Base-by-base conservation (phyloP, 2,113 vertebrate genomes). In the Calyptomena viridis region DNA sequence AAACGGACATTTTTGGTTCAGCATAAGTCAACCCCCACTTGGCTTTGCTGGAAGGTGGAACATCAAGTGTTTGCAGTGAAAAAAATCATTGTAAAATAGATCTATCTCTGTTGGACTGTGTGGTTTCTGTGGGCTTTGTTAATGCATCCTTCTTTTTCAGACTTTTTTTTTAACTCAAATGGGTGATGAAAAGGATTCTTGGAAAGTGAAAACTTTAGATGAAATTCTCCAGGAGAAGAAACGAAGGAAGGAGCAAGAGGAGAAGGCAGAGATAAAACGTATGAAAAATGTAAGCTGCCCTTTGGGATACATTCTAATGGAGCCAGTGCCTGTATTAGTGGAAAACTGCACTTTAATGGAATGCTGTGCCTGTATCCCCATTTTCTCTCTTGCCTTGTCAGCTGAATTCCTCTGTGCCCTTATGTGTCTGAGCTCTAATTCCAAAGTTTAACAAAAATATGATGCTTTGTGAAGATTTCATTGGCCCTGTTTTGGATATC, bases 171-270 rank as follows among this genome's bases (percentile, higher is more conserved):
- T 44, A 53, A 98, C 89, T 98, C 99, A 96, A 99, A 99, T 99
- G 99, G 99, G 99, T 99, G 99, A 99, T 99, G 99, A 99, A 99
- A 99, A 99, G 98, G 99, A 99, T 97, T 99, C 98, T 97, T 99
- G 99, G 99, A 99, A 99, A 97, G 99, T 99, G 95, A 99, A 99
- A 98, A 99, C 99, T 84, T 99, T 99, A 98, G 99, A 99, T 98
- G 99, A 99, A 94, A 99, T 99, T 97, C 98, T 99, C 63, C 99
- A 98, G 95, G 99, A 99, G 97, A 99, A 99, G 96, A 99, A 99
- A 81, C 98, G 99, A 85, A 98, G 99, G 97, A 98, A 99, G 97
- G 99, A 99, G 95, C 98, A 99, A 95, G 99, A 99, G 84, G 99
- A 99, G 96, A 99, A 98, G 96, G 98, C 98, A 58, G 99, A 99